Conservation (phyloP, 2,888 invertebrate genomes). For the Hipparchia semele region DNA sequence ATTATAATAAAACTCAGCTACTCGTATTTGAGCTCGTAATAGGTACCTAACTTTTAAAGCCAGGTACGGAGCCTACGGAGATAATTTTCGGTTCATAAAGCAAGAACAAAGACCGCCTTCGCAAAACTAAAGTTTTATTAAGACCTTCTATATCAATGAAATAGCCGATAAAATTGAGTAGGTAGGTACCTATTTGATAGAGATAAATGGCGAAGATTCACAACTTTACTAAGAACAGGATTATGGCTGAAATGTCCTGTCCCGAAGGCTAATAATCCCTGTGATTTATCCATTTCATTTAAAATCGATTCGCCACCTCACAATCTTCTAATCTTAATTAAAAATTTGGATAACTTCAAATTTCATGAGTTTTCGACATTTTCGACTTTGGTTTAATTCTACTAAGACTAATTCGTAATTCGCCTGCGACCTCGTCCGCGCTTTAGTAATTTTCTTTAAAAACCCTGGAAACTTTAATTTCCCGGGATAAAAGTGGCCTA, state of each 20-base stretch:
- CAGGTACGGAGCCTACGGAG: neutral
- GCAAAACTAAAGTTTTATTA: neutral
- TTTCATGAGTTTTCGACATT: neutral
- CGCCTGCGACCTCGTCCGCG: too few species aligned
- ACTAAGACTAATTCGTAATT: too few species aligned
- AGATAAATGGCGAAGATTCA: conserved; percentile 6
- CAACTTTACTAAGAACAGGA: neutral
- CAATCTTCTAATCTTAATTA: conserved; percentile 5
- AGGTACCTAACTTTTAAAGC: neutral
- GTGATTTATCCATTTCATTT: conserved; percentile 1
- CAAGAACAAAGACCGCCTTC: conserved; percentile 15
- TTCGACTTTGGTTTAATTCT: too few species aligned
- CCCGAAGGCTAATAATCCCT: conserved; percentile 6
- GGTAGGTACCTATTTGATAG: conserved; percentile 1
- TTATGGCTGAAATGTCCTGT: conserved; percentile 4
- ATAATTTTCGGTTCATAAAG: conserved; percentile 18
- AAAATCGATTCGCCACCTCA: neutral
- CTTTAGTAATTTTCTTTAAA: too few species aligned
- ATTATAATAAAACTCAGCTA: neutral
- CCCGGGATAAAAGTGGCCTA: too few species aligned
- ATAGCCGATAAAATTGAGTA: conserved; percentile 7
- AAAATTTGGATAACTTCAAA: neutral
- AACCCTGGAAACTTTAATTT: too few species aligned
- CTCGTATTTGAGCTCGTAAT: neutral
- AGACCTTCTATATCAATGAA: conserved; percentile 8